These are phyloP conservation scores for Dicerorhinus sumatrensis DNA, from an alignment of 2,113 vertebrate genomes.

Conservation along the genomic window DNA sequence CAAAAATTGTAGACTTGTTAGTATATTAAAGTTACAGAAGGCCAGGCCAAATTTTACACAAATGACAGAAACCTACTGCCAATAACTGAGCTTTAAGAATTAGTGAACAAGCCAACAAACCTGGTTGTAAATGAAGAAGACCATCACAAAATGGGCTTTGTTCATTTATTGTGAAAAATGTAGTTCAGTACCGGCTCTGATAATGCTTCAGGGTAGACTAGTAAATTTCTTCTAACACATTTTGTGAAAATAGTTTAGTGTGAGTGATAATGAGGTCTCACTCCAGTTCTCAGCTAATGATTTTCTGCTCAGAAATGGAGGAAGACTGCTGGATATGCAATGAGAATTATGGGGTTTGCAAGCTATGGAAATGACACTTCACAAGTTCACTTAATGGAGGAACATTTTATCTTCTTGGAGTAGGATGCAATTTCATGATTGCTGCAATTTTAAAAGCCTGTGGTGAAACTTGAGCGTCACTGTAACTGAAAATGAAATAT, in stretches of 20 bases:
- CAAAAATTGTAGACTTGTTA: not conserved
- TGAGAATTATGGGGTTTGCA: constrained; percentile 20
- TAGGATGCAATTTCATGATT: constrained; percentile 10
- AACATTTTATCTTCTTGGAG: constrained; percentile 53
- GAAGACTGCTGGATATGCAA: not conserved
- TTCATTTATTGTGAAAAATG: constrained; percentile 64
- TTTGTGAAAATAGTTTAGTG: constrained; percentile 64
- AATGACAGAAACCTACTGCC: not conserved
- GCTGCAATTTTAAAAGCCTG: constrained; percentile 35
- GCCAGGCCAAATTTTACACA: not conserved
- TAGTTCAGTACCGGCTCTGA: constrained; percentile 37
- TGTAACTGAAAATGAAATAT: constrained; percentile 55
- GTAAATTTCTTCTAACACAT: constrained; percentile 58
- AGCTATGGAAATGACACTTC: constrained; percentile 58
- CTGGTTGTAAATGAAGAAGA: not conserved
- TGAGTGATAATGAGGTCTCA: constrained; percentile 71
- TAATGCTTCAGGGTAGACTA: constrained; percentile 57
- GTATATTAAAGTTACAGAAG: not conserved
- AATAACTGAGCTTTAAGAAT: constrained; percentile 21
- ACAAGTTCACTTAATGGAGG: constrained; percentile 27
- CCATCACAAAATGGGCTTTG: not conserved
- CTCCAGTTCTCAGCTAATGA: constrained; percentile 65
- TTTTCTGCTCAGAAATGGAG: constrained; percentile 58
- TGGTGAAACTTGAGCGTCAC: constrained; percentile 18
- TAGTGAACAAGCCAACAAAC: not conserved